Evolutionary conservation across 2,797 vertebrate genomes (phyloP).

Genomic region (Arctocebus calabarensis): DNA sequence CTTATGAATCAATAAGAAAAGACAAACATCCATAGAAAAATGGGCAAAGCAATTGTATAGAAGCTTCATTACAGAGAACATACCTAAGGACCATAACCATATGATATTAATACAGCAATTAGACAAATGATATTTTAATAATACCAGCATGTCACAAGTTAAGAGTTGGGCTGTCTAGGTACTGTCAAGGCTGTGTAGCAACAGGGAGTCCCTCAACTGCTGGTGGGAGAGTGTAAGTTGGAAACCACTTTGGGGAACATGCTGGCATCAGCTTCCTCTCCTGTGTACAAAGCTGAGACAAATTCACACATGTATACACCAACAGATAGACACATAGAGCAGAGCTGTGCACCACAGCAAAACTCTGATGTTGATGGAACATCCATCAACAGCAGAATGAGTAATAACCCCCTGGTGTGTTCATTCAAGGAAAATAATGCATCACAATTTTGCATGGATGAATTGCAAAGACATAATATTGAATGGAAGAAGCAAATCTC

Average conservation of each 20-base stretch:
- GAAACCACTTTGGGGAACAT: background rate
- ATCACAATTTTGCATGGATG: background rate
- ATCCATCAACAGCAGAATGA: background rate
- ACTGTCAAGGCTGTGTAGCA: background rate
- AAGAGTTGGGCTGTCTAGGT: background rate
- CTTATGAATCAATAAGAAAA: background rate
- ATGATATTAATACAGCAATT: background rate
- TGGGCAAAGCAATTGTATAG: background rate
- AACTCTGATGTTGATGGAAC: background rate
- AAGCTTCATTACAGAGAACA: background rate
- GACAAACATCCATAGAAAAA: background rate
- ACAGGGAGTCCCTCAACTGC: background rate
- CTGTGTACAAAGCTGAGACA: background rate
- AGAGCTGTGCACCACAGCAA: background rate
- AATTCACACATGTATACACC: background rate
- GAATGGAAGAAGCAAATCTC: slow-evolving; percentile 35
- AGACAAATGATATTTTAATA: background rate
- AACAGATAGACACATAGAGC: background rate
- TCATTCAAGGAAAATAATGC: background rate
- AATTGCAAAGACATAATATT: slow-evolving; percentile 3
- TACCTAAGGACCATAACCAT: background rate
- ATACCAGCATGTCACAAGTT: background rate
- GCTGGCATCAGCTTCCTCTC: background rate
- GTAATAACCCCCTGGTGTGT: background rate
- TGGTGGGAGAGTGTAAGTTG: background rate